Percentiles rank a stretch among this genome's conserved stretches.
Conservation (phyloP, 2,888 invertebrate genomes). For the Lasioglossum villosulum region DNA sequence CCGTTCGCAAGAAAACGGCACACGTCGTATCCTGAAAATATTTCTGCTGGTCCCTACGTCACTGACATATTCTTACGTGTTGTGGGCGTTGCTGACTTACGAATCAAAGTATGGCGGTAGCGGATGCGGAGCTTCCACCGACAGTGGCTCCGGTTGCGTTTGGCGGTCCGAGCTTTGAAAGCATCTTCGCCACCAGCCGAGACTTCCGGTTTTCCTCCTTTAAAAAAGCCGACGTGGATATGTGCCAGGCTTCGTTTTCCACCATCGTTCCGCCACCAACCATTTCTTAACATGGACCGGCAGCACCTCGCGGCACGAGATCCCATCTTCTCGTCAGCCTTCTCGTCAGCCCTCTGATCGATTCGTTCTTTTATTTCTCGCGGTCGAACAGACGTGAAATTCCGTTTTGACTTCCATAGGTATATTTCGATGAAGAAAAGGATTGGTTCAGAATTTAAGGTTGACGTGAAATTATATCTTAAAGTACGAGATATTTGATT, state of each 20-base stretch:
- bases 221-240: slow-evolving; percentile 79
- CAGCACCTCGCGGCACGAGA: slow-evolving; percentile 48
- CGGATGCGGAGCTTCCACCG: slow-evolving; percentile 81
- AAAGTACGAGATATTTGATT: background rate
- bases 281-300: slow-evolving; percentile 33
- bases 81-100: slow-evolving; percentile 77
- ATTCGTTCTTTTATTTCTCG: background rate
- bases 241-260: slow-evolving; percentile 66
- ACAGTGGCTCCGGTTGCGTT: slow-evolving; percentile 75
- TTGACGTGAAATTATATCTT: background rate
- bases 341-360: background rate
- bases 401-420: background rate
- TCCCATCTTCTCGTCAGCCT: slow-evolving; percentile 4
- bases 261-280: slow-evolving; percentile 41
- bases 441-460: too few relatives aligned
- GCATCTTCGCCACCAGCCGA: slow-evolving; percentile 82
- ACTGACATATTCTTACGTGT: slow-evolving; percentile 62
- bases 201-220: slow-evolving; percentile 81
- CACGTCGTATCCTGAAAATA: background rate
- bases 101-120: slow-evolving; percentile 82
- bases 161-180: slow-evolving; percentile 78
- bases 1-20: background rate
- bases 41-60: slow-evolving; percentile 62
- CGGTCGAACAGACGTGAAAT: background rate
- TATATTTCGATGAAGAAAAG: background rate